Conservation (phyloP, 2,113 vertebrate genomes). For the Hylia prasina region DNA sequence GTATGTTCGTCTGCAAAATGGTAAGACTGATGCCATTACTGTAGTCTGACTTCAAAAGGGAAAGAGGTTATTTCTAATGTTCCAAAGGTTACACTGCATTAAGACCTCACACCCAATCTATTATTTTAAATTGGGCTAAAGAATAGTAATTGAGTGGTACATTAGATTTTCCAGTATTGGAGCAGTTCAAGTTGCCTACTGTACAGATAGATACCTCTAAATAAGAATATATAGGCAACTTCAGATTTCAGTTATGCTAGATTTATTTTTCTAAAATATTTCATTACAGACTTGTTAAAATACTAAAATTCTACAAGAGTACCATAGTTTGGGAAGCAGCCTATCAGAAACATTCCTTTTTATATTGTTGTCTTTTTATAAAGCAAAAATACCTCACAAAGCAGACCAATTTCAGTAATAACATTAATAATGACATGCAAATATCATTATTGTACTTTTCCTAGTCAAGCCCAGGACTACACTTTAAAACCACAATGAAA, state of each 20-base stretch:
- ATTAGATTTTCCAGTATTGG: constrained; percentile 70
- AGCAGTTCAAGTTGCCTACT: constrained; percentile 64
- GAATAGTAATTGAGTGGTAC: constrained; percentile 76
- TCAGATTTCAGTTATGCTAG: constrained; percentile 62
- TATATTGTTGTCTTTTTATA: not conserved
- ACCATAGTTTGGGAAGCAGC: not conserved
- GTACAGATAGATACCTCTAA: constrained; percentile 59
- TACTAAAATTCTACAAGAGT: constrained; percentile 33
- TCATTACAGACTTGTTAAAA: constrained; percentile 60
- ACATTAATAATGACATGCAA: not conserved
- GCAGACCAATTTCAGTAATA: not conserved
- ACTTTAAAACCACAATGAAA: not conserved
- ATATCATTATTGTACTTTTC: not conserved
- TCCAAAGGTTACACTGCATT: constrained; percentile 78
- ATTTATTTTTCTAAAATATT: constrained; percentile 70
- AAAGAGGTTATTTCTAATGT: constrained; percentile 74
- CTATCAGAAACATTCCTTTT: not conserved
- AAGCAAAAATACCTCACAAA: not conserved
- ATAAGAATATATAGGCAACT: constrained; percentile 68
- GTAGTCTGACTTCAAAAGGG: constrained; percentile 43
- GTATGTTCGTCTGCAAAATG: not conserved
- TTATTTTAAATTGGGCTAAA: constrained; percentile 77
- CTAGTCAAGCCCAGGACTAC: not conserved
- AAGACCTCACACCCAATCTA: constrained; percentile 72
- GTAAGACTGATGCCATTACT: constrained; percentile 59